A percentile compares a stretch with the other conserved stretches of the same genome.
phyloP scores from a whole-genome alignment of 2,797 vertebrate species.

The Miichthys miiuy region DNA sequence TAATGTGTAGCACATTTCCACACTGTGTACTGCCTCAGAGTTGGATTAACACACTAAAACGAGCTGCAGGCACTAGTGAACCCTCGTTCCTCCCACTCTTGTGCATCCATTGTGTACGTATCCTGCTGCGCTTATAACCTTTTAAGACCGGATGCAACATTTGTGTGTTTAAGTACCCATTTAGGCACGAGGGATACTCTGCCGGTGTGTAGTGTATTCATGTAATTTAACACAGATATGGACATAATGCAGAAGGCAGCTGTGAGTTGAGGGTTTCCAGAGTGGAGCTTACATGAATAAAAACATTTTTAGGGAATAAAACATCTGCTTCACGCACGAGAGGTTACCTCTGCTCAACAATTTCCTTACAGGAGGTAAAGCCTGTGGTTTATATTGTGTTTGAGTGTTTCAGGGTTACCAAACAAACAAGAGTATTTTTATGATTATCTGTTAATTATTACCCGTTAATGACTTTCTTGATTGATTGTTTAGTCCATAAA shows the following conservation, averaged over 20 bases:
- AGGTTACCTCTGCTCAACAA: neutral
- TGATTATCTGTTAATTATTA: too few species aligned
- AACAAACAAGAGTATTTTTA: neutral
- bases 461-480: neutral
- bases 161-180: too few species aligned
- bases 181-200: too few species aligned
- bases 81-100: neutral
- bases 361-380: neutral
- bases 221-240: neutral
- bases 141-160: too few species aligned
- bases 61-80: neutral
- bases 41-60: neutral
- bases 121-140: slow-evolving; percentile 1
- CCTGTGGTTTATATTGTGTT: neutral
- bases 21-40: neutral
- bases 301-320: neutral
- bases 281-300: neutral
- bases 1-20: slow-evolving; percentile 18
- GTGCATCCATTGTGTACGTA: neutral
- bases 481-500: neutral
- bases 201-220: neutral
- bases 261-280: neutral
- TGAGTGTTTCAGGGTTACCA: neutral
- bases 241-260: neutral
- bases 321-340: neutral